Evolutionary conservation across 2,113 vertebrate species (phyloP).

Genomic region (Eleginops maclovinus): DNA sequence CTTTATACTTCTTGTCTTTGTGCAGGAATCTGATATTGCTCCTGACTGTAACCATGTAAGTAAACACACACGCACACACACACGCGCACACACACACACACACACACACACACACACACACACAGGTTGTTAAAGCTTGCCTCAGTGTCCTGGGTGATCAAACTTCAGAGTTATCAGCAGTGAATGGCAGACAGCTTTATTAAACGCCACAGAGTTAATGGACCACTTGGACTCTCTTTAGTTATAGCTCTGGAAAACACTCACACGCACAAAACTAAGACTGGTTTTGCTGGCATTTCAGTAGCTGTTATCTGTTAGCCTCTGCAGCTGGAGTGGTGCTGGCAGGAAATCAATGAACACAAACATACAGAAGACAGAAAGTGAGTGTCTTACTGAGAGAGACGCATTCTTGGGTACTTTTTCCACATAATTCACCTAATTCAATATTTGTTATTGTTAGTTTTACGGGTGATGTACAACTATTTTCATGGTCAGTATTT

Average conservation of each 20-base stretch:
- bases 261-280: neutral
- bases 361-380: neutral
- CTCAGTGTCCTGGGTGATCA: neutral
- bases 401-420: neutral
- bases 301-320: slow-evolving; percentile 28
- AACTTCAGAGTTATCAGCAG: slow-evolving; percentile 24
- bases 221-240: slow-evolving; percentile 41
- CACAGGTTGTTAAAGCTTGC: neutral
- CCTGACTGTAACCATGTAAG: slow-evolving; percentile 98
- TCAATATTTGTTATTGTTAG: no score
- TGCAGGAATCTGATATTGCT: slow-evolving; percentile 93
- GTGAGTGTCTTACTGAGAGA: neutral
- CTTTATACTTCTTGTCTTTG: slow-evolving; percentile 21
- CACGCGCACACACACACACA: neutral
- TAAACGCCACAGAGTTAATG: slow-evolving; percentile 35
- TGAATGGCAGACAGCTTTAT: slow-evolving; percentile 21
- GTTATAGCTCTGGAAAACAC: slow-evolving; percentile 37
- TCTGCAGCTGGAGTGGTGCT: slow-evolving; percentile 28
- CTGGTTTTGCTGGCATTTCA: neutral
- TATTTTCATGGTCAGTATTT: no score
- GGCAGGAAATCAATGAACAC: slow-evolving; percentile 11
- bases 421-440: neutral
- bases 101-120: neutral
- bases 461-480: no score
- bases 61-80: slow-evolving; percentile 53